phyloP scores from a whole-genome alignment of 2,113 vertebrate species.

The Nicator chloris region DNA sequence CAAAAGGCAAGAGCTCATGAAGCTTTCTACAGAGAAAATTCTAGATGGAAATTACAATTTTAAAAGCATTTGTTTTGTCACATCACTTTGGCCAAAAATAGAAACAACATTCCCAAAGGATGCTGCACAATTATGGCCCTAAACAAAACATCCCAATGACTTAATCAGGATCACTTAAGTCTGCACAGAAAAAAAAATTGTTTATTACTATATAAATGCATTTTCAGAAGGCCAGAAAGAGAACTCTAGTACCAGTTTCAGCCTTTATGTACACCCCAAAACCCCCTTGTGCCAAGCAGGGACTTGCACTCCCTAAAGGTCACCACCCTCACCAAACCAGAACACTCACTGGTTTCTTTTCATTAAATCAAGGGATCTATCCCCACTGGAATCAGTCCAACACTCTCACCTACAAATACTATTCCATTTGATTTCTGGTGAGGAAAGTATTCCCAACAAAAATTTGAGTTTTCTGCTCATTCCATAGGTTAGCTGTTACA shows the following conservation, averaged over 20 bases:
- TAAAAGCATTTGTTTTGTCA: background rate
- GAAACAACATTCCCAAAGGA: background rate
- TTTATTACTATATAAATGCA: background rate
- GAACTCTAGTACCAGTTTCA: background rate
- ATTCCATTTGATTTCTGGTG: background rate
- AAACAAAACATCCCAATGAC: background rate
- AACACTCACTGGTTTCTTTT: background rate
- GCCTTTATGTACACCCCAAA: background rate
- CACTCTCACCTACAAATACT: background rate
- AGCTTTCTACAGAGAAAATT: background rate
- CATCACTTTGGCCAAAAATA: background rate
- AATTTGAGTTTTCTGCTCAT: background rate
- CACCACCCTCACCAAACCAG: background rate
- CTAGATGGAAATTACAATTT: background rate
- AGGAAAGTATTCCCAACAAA: background rate
- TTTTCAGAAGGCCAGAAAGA: background rate
- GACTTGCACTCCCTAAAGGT: background rate
- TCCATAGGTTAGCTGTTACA: background rate
- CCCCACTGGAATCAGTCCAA: background rate
- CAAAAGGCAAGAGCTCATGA: background rate
- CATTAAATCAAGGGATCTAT: background rate
- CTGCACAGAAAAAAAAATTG: background rate
- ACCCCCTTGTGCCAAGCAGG: background rate
- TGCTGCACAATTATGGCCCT: background rate
- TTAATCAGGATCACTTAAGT: background rate